These are phyloP conservation scores for Orchesella flavescens DNA, from an alignment of 2,888 invertebrate genomes.

Conservation along the genomic window DNA sequence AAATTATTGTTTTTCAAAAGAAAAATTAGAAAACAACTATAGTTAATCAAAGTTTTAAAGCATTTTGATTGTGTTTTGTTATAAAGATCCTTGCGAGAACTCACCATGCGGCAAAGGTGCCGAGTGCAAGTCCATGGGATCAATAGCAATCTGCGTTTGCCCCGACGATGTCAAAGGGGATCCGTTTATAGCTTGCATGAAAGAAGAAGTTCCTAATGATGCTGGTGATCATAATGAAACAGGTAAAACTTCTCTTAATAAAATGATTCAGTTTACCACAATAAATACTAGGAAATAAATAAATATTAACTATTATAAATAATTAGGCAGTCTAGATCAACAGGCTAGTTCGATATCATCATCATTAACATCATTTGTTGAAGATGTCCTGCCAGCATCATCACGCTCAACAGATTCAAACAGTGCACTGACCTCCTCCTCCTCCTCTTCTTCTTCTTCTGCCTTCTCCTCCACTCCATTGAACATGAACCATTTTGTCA, in stretches of 20 bases:
- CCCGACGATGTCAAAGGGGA: conserved; percentile 65
- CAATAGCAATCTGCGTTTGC: conserved; percentile 68
- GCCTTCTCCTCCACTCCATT: background rate
- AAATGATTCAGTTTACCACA: too few relatives aligned
- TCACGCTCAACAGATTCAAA: conserved; percentile 12
- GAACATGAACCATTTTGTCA: conserved; percentile 6
- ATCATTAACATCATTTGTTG: background rate
- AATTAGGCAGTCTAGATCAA: background rate
- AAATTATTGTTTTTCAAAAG: too few relatives aligned
- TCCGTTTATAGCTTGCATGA: conserved; percentile 67
- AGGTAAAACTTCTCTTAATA: too few relatives aligned
- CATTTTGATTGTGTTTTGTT: conserved; percentile 15
- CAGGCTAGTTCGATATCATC: background rate
- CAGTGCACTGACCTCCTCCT: conserved; percentile 9
- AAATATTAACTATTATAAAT: too few relatives aligned
- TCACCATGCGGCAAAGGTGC: conserved; percentile 69
- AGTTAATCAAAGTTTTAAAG: conserved; percentile 24
- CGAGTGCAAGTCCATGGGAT: conserved; percentile 61
- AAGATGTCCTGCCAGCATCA: background rate
- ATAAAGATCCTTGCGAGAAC: conserved; percentile 62
- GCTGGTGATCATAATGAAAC: background rate
- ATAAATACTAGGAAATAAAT: too few relatives aligned
- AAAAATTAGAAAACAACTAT: too few relatives aligned
- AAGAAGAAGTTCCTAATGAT: conserved; percentile 1
- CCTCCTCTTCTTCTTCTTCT: conserved; percentile 5